Percentiles rank a stretch among this genome's conserved stretches.
Evolutionary conservation across 2,113 vertebrate genomes (phyloP).

Genomic region (Gopherus flavomarginatus): DNA sequence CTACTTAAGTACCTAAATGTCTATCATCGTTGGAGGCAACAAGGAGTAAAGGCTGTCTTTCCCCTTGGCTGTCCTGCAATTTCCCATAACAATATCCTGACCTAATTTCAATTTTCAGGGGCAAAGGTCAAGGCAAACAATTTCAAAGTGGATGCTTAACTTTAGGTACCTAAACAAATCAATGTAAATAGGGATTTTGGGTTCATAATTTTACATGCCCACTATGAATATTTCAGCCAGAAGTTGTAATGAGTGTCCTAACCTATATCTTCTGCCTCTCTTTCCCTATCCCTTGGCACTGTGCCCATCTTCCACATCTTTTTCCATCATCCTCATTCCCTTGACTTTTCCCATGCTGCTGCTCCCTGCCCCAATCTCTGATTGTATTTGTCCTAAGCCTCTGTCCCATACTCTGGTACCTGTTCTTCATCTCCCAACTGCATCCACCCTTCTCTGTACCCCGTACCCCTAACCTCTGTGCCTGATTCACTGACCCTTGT

Average conservation of each 20-base stretch:
- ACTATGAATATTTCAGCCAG: not conserved
- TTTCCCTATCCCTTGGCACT: not conserved
- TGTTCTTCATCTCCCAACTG: not conserved
- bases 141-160: not conserved
- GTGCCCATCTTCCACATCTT: not conserved
- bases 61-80: accelerated
- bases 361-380: not conserved
- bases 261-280: not conserved
- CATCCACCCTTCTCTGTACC: not conserved
- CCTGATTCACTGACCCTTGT: not conserved
- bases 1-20: accelerated
- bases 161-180: not conserved
- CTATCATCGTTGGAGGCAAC: accelerated
- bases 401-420: not conserved
- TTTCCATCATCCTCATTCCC: not conserved
- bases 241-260: not conserved
- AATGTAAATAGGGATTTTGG: not conserved
- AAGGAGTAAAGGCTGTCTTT: accelerated
- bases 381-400: not conserved
- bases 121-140: not conserved
- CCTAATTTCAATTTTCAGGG: not conserved
- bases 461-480: not conserved
- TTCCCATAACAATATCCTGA: not conserved
- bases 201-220: not conserved
- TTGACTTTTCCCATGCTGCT: not conserved